A percentile compares a stretch with the other conserved stretches of the same genome.
Evolutionary conservation across 2,797 vertebrate species (phyloP).

Genomic region (Lepus townsendii): DNA sequence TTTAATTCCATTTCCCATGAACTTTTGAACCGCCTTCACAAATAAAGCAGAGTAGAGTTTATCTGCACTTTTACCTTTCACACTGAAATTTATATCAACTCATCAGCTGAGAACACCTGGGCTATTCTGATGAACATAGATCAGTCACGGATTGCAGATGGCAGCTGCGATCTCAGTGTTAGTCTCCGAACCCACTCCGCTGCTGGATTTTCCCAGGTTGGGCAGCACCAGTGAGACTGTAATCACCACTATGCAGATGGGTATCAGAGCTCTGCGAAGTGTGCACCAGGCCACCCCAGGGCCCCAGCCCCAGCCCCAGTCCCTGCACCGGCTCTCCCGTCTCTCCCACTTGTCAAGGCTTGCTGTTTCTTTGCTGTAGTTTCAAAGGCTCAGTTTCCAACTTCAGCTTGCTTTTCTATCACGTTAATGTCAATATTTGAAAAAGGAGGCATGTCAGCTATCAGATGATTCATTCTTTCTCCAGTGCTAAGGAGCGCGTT

Average conservation of each 20-base stretch:
- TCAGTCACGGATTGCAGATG: background rate
- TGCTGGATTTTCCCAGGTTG: background rate
- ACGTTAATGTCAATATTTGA: background rate
- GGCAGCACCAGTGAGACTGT: background rate
- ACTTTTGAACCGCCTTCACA: too few species aligned
- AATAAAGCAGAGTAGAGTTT: background rate
- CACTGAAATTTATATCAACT: background rate
- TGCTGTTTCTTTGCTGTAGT: background rate
- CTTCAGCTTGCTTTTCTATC: background rate
- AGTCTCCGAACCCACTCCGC: background rate
- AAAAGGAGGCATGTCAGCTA: background rate
- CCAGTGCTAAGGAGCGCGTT: background rate
- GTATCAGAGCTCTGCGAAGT: background rate
- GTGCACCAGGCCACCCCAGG: rapidly evolving
- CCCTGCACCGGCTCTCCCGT: background rate
- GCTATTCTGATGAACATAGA: background rate
- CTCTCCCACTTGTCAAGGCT: background rate
- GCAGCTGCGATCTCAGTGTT: background rate
- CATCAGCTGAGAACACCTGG: background rate
- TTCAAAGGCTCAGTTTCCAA: slow-evolving; percentile 6
- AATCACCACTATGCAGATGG: background rate
- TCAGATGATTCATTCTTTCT: background rate
- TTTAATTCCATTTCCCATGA: too few species aligned
- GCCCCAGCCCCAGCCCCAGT: too few species aligned
- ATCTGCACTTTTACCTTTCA: background rate